Evolutionary conservation across 2,888 invertebrate species (phyloP), one percentile per base, ranked within the genome.

Genomic region (Conchocele bisecta): DNA sequence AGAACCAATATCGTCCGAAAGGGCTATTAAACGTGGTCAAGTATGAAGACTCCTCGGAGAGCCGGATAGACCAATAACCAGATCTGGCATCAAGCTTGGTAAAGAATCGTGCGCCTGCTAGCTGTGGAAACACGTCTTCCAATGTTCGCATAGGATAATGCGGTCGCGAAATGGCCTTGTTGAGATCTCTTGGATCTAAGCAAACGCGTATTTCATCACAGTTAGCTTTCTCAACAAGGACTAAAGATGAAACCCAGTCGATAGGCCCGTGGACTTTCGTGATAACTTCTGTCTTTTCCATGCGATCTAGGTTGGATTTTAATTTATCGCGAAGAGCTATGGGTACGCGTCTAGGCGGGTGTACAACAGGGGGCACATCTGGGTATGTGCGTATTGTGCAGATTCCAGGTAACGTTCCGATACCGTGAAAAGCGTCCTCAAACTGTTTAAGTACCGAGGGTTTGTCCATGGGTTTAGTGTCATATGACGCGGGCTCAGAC

Each of bases 1-100:
- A 22, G 44, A 39, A 73, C 1, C 57, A 11, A 53, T 65, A 73
- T 26, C 66, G 24, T 3, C 69, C 66, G 29, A 48, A 65, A 6
- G 54, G 58, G 11, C 61, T 68, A 24, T 68, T 69, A 31, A 78
- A 78, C 3, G 58, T 61, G 1, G 71, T 78, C 4, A 68, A 35
- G 39, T 24, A 53, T 7, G 69, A 60, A 9, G 59, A 67, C 11
- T 56, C 20, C 13, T 51, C 53, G 13, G 42, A 48, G 0, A 84
- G 46, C 28, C 63, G 68, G 1, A 79, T 42, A 11, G 74, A 46
- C 75, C 79, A 83, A 39, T 74, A 82, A 0, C 81, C 81, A 15
- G 56, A 46, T 20, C 54, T 35, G 2, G 71, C 58, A 56, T 81
- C 79, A 6, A 76, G 26, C 20, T 64, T 69, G 11, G 75, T 68